Percentiles rank a stretch among this genome's conserved stretches.
These are phyloP conservation scores for Neogobius melanostomus DNA, from an alignment of 2,113 vertebrate genomes.

Conservation along the genomic window DNA sequence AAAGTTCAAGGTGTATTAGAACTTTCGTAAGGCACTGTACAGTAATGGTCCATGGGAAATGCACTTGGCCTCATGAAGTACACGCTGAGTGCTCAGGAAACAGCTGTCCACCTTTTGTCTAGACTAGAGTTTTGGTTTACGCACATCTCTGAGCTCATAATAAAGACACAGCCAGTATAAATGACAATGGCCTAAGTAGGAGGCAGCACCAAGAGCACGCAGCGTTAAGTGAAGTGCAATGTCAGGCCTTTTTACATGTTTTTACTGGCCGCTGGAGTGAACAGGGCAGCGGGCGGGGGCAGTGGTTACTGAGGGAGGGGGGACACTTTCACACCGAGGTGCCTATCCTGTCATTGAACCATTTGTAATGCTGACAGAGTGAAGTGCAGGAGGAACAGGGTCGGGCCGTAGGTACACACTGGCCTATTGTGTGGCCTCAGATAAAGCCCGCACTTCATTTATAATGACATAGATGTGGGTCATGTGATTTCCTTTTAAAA, in stretches of 20 bases:
- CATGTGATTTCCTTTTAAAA: not conserved
- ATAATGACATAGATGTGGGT: conserved; percentile 1
- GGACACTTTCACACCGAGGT: conserved; percentile 64
- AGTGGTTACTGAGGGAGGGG: conserved; percentile 50
- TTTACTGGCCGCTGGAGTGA: conserved; percentile 59
- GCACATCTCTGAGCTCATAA: conserved; percentile 58
- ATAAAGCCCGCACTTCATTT: not conserved
- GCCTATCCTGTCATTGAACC: conserved; percentile 40
- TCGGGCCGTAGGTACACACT: not conserved
- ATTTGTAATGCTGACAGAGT: conserved; percentile 9
- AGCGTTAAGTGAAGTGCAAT: conserved; percentile 67
- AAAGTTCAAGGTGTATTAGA: too few relatives aligned
- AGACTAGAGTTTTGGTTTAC: conserved; percentile 67
- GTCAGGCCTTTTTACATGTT: conserved; percentile 56
- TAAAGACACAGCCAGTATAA: conserved; percentile 54
- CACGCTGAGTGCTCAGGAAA: conserved; percentile 58
- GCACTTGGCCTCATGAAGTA: conserved; percentile 43
- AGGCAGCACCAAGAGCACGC: conserved; percentile 53
- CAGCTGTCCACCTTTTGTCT: conserved; percentile 61
- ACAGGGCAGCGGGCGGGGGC: conserved; percentile 32
- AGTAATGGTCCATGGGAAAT: conserved; percentile 49
- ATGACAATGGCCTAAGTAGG: conserved; percentile 60
- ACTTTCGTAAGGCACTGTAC: not conserved
- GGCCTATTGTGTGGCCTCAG: not conserved
- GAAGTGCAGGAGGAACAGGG: conserved; percentile 7